Percentiles rank a stretch among this genome's conserved stretches.
These are phyloP conservation scores for Brevimyrus niger DNA, from an alignment of 2,113 vertebrate species.

Conservation along the genomic window DNA sequence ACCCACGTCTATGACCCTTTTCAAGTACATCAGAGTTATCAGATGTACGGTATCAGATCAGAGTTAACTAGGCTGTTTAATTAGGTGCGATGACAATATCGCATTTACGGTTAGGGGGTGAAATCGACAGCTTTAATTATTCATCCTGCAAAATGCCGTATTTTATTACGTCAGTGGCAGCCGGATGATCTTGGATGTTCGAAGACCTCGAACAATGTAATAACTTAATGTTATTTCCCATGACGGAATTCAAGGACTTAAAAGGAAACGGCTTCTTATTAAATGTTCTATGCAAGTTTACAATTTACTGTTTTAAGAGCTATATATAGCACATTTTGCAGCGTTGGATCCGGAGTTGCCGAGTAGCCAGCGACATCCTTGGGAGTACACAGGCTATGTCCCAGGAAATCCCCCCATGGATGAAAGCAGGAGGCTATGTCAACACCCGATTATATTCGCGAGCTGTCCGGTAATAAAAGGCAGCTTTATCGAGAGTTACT, in stretches of 20 bases:
- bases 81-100: background rate
- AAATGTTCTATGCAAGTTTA: slow-evolving; percentile 4
- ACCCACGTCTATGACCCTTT: background rate
- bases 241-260: background rate
- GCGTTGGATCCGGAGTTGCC: background rate
- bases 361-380: background rate
- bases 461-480: background rate
- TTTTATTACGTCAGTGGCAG: background rate
- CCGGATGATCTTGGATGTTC: background rate
- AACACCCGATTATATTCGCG: background rate
- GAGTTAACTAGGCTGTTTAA: background rate
- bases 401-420: background rate
- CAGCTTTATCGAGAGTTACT: background rate
- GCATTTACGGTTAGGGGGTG: background rate
- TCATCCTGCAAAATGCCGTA: background rate
- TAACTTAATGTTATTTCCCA: background rate
- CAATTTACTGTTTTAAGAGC: background rate
- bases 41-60: background rate
- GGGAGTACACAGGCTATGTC: background rate
- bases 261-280: slow-evolving; percentile 2
- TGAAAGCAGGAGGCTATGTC: background rate
- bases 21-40: background rate
- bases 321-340: background rate
- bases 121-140: background rate
- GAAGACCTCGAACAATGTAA: background rate